phyloP scores from a whole-genome alignment of 2,797 vertebrate genomes.

The Babyrousa celebensis region DNA sequence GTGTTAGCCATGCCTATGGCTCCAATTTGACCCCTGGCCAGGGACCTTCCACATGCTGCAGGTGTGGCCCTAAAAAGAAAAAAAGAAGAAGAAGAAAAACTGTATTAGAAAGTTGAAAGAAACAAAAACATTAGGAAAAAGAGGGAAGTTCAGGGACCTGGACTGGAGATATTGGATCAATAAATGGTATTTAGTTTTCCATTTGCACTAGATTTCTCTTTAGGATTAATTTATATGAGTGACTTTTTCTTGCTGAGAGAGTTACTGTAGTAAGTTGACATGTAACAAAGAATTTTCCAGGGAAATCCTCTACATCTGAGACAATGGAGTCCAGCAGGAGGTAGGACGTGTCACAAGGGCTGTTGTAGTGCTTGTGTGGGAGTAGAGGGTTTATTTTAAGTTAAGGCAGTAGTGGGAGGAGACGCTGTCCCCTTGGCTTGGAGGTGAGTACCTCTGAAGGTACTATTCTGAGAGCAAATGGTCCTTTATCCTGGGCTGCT shows the following conservation, averaged over 20 bases:
- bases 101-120: background rate
- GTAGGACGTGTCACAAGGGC: background rate
- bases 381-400: constrained; percentile 25
- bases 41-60: too few species aligned
- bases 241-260: constrained; percentile 5
- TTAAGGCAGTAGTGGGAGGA: constrained; percentile 1
- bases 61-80: too few species aligned
- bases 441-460: background rate
- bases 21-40: too few species aligned
- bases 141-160: background rate
- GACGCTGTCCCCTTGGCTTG: background rate
- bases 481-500: background rate
- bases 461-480: background rate
- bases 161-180: background rate
- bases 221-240: background rate
- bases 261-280: constrained; percentile 23
- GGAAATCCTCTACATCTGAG: background rate
- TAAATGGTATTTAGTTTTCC: constrained; percentile 27
- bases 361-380: background rate
- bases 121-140: constrained; percentile 3
- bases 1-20: too few species aligned
- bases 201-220: background rate
- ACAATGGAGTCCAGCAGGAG: background rate
- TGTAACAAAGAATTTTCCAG: background rate
- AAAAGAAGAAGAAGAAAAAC: background rate